phyloP scores from a whole-genome alignment of 2,888 invertebrate species.

The Eurytoma californica region DNA sequence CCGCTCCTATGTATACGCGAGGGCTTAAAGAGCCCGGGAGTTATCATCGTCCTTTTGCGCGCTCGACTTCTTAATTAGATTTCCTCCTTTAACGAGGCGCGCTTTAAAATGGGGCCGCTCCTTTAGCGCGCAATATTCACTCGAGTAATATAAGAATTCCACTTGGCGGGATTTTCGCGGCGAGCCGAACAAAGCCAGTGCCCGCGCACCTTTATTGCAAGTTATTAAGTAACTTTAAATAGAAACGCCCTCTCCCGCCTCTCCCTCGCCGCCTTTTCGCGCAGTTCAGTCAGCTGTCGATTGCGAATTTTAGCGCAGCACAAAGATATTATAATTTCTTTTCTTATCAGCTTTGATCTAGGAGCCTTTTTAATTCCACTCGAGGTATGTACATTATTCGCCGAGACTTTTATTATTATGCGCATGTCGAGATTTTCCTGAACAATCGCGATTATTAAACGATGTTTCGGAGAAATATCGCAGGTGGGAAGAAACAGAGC shows the following conservation, averaged over 20 bases:
- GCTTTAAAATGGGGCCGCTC: background rate
- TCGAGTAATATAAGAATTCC: constrained; percentile 39
- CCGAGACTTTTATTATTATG: too few relatives aligned
- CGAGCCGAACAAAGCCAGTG: constrained; percentile 14
- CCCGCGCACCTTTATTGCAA: constrained; percentile 21
- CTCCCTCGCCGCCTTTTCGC: background rate
- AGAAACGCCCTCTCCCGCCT: background rate
- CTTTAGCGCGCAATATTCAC: constrained; percentile 25
- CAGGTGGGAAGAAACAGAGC: too few relatives aligned
- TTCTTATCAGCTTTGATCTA: too few relatives aligned
- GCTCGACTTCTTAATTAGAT: constrained; percentile 59
- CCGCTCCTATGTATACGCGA: background rate
- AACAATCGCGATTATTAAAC: too few relatives aligned
- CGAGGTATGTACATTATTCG: too few relatives aligned
- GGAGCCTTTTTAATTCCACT: too few relatives aligned
- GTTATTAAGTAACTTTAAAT: constrained; percentile 36
- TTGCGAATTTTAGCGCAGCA: too few relatives aligned
- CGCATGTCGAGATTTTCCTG: too few relatives aligned
- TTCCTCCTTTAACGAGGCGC: constrained; percentile 45
- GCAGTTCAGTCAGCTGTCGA: too few relatives aligned
- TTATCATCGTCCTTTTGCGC: constrained; percentile 47
- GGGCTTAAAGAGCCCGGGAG: constrained; percentile 15
- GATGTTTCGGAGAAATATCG: too few relatives aligned
- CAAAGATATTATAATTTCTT: too few relatives aligned
- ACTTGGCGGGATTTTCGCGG: constrained; percentile 1